A percentile compares a stretch with the other conserved stretches of the same genome.
Conservation (phyloP, 1,140 invertebrate species). For the Pectinophora gossypiella region DNA sequence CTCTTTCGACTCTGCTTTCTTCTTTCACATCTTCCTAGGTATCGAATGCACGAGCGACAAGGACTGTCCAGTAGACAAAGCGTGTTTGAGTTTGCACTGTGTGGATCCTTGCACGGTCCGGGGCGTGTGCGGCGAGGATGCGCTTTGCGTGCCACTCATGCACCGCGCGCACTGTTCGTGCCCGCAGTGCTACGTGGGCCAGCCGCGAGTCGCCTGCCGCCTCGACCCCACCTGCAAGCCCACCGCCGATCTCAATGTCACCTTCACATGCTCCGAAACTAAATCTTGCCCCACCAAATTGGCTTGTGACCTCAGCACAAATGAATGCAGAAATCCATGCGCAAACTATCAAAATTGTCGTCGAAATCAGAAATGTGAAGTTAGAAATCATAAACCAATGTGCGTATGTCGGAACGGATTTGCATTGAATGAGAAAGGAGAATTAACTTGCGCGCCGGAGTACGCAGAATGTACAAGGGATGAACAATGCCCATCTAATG, state of each 20-base stretch:
- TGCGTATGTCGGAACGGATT: constrained; percentile 94
- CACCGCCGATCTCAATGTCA: constrained; percentile 53
- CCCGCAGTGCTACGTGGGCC: constrained; percentile 89
- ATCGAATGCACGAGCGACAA: constrained; percentile 92
- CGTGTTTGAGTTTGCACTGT: constrained; percentile 90
- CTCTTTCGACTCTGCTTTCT: constrained; percentile 84
- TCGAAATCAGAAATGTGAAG: constrained; percentile 90
- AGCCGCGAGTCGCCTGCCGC: constrained; percentile 84
- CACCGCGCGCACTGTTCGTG: constrained; percentile 91
- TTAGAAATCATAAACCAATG: constrained; percentile 87
- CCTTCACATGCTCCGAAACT: constrained; percentile 79
- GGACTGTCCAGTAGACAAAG: constrained; percentile 93
- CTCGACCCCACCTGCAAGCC: constrained; percentile 84
- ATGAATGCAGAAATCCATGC: constrained; percentile 88
- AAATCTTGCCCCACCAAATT: constrained; percentile 85
- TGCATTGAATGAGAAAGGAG: constrained; percentile 88
- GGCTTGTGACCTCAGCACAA: constrained; percentile 81
- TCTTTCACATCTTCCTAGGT: constrained; percentile 84
- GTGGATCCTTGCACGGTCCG: constrained; percentile 92
- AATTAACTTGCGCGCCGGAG: constrained; percentile 88
- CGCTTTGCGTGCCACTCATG: constrained; percentile 87
- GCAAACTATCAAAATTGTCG: constrained; percentile 79
- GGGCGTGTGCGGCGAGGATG: constrained; percentile 91
- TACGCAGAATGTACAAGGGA: constrained; percentile 86
- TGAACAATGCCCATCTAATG: constrained; percentile 89